Evolutionary conservation across 2,113 vertebrate species (phyloP).

Genomic region (Antennarius striatus): DNA sequence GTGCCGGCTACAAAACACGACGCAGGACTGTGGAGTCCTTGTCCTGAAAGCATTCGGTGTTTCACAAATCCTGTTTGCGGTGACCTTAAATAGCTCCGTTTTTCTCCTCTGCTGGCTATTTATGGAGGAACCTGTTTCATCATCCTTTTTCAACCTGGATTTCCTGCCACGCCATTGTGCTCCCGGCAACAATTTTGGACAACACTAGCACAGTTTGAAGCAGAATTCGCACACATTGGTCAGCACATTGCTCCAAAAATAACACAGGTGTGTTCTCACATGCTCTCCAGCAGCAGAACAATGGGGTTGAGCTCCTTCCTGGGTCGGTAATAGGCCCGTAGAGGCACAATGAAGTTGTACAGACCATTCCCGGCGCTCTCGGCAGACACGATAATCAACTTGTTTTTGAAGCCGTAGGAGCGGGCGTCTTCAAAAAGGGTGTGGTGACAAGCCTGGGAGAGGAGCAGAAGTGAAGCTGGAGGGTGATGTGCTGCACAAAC

Average conservation of each 20-base stretch:
- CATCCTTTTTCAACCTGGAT: constrained; percentile 22
- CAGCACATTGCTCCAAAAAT: background rate
- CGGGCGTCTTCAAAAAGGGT: constrained; percentile 82
- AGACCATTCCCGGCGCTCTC: constrained; percentile 85
- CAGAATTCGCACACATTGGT: background rate
- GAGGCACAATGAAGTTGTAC: constrained; percentile 86
- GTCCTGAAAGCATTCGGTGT: constrained; percentile 50
- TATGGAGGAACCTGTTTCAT: constrained; percentile 27
- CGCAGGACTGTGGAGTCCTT: constrained; percentile 25
- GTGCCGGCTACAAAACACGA: constrained; percentile 41
- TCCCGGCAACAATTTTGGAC: background rate
- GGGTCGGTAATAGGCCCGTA: constrained; percentile 84
- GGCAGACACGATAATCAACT: constrained; percentile 84
- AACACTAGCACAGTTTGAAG: constrained; percentile 4
- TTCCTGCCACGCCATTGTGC: background rate
- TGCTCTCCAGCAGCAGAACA: constrained; percentile 82
- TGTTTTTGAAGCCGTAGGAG: constrained; percentile 85
- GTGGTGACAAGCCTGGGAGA: constrained; percentile 78
- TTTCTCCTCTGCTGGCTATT: constrained; percentile 33
- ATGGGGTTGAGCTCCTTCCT: constrained; percentile 86
- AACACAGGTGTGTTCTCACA: constrained; percentile 66
- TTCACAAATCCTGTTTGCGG: constrained; percentile 59
- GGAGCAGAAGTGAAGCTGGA: background rate
- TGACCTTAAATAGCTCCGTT: constrained; percentile 28
- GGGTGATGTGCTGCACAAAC: background rate